These are phyloP conservation scores for Mizuhopecten yessoensis DNA, from an alignment of 1,140 invertebrate species.

Conservation along the genomic window DNA sequence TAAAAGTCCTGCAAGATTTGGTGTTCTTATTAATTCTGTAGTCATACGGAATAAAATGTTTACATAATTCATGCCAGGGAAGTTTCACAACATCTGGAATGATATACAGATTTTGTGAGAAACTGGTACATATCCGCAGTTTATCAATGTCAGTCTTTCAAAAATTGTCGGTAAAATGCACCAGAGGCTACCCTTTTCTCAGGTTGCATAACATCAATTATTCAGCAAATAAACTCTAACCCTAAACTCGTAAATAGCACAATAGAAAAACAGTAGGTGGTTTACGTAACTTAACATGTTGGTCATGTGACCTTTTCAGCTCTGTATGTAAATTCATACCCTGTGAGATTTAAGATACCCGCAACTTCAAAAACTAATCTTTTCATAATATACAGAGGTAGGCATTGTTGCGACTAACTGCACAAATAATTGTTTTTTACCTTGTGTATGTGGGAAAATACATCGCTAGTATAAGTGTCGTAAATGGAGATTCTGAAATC, in stretches of 20 bases:
- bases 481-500: neutral
- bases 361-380: neutral
- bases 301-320: neutral
- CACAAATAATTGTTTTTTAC: neutral
- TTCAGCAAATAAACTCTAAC: neutral
- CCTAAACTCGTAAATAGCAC: neutral
- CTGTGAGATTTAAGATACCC: neutral
- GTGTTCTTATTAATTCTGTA: too few relatives aligned
- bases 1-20: too few relatives aligned
- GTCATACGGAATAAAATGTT: too few relatives aligned
- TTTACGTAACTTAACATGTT: neutral
- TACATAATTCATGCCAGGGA: too few relatives aligned
- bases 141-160: neutral
- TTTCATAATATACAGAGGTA: neutral
- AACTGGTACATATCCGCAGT: neutral
- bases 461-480: neutral
- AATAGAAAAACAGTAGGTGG: neutral
- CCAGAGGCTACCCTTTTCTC: neutral
- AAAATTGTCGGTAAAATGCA: neutral
- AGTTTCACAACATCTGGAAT: too few relatives aligned
- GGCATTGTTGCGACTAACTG: neutral
- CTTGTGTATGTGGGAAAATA: neutral
- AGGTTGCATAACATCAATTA: constrained; percentile 15
- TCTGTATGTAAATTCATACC: neutral
- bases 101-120: neutral